phyloP scores from a whole-genome alignment of 2,113 vertebrate genomes.

The Aegypius monachus region DNA sequence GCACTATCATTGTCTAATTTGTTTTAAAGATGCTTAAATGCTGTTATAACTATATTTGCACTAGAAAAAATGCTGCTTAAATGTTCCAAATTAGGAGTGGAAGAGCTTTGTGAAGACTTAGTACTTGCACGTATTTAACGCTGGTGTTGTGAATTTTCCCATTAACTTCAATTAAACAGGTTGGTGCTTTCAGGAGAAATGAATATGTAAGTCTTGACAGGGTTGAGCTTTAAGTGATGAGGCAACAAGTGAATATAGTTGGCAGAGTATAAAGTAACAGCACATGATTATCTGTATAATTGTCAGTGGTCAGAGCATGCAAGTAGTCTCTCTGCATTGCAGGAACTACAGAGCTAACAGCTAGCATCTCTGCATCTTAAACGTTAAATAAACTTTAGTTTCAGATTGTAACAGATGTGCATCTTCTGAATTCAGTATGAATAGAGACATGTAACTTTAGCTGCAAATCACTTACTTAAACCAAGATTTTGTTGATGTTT shows the following conservation, averaged over 20 bases:
- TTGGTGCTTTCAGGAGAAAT: background rate
- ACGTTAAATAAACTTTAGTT: background rate
- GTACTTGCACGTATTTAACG: background rate
- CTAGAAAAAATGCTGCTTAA: background rate
- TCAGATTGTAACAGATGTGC: background rate
- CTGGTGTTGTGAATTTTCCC: background rate
- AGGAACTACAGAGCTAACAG: background rate
- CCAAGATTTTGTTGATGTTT: background rate
- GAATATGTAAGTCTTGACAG: background rate
- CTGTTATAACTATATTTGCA: background rate
- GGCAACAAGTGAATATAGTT: background rate
- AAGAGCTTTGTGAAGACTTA: background rate
- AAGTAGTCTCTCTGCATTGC: background rate
- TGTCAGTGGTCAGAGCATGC: background rate
- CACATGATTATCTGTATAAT: accelerated
- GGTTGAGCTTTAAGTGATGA: background rate
- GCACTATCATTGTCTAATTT: background rate
- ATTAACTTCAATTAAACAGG: background rate
- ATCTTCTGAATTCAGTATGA: background rate
- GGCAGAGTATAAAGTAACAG: background rate
- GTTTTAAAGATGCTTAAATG: background rate
- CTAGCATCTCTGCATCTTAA: background rate
- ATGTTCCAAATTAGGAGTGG: background rate
- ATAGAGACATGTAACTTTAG: background rate
- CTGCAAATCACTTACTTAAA: background rate